A percentile compares a stretch with the other conserved stretches of the same genome.
Evolutionary conservation across 2,113 vertebrate species (phyloP).

Genomic region (Suncus etruscus): DNA sequence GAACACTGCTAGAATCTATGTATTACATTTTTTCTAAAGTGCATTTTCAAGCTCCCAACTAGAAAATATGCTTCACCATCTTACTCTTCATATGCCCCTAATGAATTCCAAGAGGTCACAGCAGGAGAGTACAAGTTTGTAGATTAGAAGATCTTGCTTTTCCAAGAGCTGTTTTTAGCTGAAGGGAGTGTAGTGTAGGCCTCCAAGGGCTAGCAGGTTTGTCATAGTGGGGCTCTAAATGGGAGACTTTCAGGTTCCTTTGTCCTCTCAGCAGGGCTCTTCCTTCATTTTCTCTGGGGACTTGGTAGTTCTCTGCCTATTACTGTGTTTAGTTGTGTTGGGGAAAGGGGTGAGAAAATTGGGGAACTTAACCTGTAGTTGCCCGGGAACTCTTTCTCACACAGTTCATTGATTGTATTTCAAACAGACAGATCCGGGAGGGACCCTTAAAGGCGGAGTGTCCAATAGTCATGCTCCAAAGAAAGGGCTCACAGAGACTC

Average conservation of each 20-base stretch:
- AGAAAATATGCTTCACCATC: background rate
- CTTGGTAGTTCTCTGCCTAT: background rate
- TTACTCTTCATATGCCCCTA: conserved; percentile 21
- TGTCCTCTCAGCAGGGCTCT: background rate
- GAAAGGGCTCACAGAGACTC: conserved; percentile 6
- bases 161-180: conserved; percentile 58
- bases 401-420: background rate
- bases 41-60: conserved; percentile 26
- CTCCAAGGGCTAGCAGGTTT: background rate
- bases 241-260: background rate
- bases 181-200: background rate
- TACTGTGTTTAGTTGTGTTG: background rate
- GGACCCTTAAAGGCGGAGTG: conserved; percentile 29
- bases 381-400: background rate
- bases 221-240: background rate
- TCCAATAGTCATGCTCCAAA: conserved; percentile 50
- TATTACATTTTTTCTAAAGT: background rate
- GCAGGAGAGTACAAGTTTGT: background rate
- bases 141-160: conserved; percentile 47
- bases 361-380: background rate
- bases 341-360: background rate
- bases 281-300: background rate
- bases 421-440: background rate
- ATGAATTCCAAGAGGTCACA: conserved; percentile 35
- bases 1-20: background rate